Evolutionary conservation across 2,888 invertebrate genomes (phyloP).

Genomic region (Metacarcinus magister): DNA sequence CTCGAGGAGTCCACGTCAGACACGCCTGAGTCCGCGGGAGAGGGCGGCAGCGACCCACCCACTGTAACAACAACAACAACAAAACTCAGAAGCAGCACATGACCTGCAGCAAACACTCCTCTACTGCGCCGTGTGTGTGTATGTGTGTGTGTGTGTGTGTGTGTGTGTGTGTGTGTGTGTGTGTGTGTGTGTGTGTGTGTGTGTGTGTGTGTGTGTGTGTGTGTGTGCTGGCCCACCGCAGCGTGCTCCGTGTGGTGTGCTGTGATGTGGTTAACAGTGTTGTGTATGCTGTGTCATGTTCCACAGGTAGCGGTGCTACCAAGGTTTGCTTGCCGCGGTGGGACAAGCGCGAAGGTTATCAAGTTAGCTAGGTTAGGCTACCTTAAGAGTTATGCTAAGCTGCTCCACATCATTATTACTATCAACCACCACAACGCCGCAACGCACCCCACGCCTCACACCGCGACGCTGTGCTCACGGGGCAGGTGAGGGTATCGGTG

Average conservation of each 20-base stretch:
- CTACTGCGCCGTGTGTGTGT: not conserved
- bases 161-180: slow-evolving; percentile 38
- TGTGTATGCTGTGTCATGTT: not conserved
- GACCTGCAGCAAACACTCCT: slow-evolving; percentile 46
- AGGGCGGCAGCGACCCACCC: slow-evolving; percentile 95
- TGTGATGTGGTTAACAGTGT: not conserved
- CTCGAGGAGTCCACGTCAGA: slow-evolving; percentile 98
- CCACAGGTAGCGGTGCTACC: not conserved
- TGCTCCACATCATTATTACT: not conserved
- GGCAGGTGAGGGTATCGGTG: not conserved
- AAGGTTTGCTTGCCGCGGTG: not conserved
- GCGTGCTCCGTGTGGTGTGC: not conserved
- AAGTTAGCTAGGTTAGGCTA: not conserved
- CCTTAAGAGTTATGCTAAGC: not conserved
- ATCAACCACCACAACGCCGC: not conserved
- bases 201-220: slow-evolving; percentile 30
- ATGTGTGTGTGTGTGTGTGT: slow-evolving; percentile 38
- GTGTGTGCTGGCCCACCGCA: not conserved
- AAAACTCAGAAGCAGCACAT: slow-evolving; percentile 50
- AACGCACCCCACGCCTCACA: not conserved
- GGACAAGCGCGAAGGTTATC: not conserved
- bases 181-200: slow-evolving; percentile 43
- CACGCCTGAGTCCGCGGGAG: slow-evolving; percentile 98
- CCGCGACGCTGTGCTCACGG: not conserved
- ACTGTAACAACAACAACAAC: slow-evolving; percentile 74